These are phyloP conservation scores for Gavia stellata DNA, from an alignment of 2,113 vertebrate species.

Conservation along the genomic window DNA sequence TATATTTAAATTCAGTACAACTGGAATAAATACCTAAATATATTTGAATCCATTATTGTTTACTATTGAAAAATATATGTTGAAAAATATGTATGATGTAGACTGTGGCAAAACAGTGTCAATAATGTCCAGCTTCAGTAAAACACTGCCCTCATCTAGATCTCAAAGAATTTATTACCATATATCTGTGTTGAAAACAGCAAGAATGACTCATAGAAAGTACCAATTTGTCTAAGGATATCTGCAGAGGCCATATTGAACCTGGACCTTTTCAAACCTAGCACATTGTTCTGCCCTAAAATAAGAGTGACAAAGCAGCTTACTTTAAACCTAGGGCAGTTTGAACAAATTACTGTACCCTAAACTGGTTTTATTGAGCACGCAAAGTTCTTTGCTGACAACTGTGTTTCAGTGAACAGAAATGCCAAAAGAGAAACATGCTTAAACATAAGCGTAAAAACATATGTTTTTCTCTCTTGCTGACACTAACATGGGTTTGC, in stretches of 20 bases:
- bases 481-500: not conserved
- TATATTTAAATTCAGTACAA: not conserved
- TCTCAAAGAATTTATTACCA: not conserved
- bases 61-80: not conserved
- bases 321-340: not conserved
- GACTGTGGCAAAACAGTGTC: not conserved
- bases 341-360: not conserved
- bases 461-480: not conserved
- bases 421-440: not conserved
- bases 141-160: not conserved
- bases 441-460: not conserved
- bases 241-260: not conserved
- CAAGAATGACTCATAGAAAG: not conserved
- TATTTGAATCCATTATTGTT: not conserved
- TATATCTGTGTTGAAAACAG: not conserved
- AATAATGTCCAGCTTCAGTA: not conserved
- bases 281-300: not conserved
- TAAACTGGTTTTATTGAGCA: not conserved
- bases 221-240: not conserved
- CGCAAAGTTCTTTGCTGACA: fast-evolving
- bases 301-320: fast-evolving
- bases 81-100: not conserved
- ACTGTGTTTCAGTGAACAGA: not conserved
- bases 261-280: not conserved
- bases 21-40: not conserved